phyloP scores from a whole-genome alignment of 2,888 invertebrate species.

The Yponomeuta evonymella region DNA sequence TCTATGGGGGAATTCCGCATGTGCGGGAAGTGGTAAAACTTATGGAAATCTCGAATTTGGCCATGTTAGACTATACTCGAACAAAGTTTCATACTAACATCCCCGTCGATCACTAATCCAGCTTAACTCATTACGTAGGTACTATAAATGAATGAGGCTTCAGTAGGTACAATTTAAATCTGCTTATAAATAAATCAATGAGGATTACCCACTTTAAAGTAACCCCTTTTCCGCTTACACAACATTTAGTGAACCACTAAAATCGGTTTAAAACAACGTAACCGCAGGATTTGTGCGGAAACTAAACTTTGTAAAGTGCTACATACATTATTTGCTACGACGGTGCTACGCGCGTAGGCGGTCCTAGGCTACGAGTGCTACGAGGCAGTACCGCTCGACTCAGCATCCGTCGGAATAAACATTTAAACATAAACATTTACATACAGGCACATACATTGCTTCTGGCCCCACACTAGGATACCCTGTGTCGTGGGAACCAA shows the following conservation, averaged over 20 bases:
- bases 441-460: too few species aligned
- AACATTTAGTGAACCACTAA: slow-evolving; percentile 9
- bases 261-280: slow-evolving; percentile 5
- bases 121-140: too few species aligned
- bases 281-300: not conserved
- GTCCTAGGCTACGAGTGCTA: not conserved
- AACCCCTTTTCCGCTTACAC: not conserved
- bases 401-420: not conserved
- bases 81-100: too few species aligned
- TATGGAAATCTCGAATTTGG: too few species aligned
- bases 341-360: slow-evolving; percentile 9
- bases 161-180: not conserved
- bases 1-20: too few species aligned
- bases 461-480: too few species aligned
- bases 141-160: too few species aligned
- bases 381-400: not conserved
- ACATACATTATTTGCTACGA: slow-evolving; percentile 10
- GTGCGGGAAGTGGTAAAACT: too few species aligned
- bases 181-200: slow-evolving; percentile 1
- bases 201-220: not conserved
- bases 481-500: too few species aligned
- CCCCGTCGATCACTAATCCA: too few species aligned
- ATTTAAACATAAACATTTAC: too few species aligned
- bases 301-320: not conserved
- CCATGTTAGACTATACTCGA: too few species aligned